Conservation (phyloP, 2,888 invertebrate species). For the Diplazon laetatorius region DNA sequence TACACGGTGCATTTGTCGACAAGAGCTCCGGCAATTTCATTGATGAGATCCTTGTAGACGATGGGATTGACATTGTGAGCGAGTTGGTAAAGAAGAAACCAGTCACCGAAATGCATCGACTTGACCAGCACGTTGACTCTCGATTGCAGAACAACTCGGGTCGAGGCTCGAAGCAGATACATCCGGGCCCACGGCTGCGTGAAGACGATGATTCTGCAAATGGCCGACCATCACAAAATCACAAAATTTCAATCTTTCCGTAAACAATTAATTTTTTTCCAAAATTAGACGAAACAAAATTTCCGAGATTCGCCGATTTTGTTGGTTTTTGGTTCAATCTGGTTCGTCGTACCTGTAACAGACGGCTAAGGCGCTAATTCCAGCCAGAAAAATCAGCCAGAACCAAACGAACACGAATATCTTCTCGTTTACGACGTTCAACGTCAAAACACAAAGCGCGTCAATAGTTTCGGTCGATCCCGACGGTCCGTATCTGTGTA, state of each 20-base stretch:
- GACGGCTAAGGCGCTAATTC: slow-evolving; percentile 86
- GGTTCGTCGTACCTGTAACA: slow-evolving; percentile 85
- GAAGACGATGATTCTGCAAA: slow-evolving; percentile 82
- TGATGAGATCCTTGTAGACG: slow-evolving; percentile 86
- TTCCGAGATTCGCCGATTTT: not conserved
- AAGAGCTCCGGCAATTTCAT: slow-evolving; percentile 81
- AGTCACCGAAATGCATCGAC: slow-evolving; percentile 87
- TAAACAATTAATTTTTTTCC: too few relatives aligned
- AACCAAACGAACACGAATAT: slow-evolving; percentile 90
- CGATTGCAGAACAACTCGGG: slow-evolving; percentile 84
- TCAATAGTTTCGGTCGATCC: slow-evolving; percentile 85
- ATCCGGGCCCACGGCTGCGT: slow-evolving; percentile 85
- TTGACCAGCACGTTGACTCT: slow-evolving; percentile 84
- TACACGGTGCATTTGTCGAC: slow-evolving; percentile 51
- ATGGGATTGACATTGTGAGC: slow-evolving; percentile 90
- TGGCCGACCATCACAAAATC: slow-evolving; percentile 2
- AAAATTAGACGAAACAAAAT: too few relatives aligned
- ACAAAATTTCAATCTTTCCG: too few relatives aligned
- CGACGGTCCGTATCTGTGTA: slow-evolving; percentile 85
- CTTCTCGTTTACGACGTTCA: slow-evolving; percentile 92
- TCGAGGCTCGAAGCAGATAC: slow-evolving; percentile 86
- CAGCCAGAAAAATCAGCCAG: slow-evolving; percentile 88
- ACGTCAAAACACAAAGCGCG: slow-evolving; percentile 88
- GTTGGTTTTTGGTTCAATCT: not conserved
- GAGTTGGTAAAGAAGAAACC: slow-evolving; percentile 90